Conservation (phyloP, 2,888 invertebrate genomes). For the Drosophila fulvimacula region DNA sequence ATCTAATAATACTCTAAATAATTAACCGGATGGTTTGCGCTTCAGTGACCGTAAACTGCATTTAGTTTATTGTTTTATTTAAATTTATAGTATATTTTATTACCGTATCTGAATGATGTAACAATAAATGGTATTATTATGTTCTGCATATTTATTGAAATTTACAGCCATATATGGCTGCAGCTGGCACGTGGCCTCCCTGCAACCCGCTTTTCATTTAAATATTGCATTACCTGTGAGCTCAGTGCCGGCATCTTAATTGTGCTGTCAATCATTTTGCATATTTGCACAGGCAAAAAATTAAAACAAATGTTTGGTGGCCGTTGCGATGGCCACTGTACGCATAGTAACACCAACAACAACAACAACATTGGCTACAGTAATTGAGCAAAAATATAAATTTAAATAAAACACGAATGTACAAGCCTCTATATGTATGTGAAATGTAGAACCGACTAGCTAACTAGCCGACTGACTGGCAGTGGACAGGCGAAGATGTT, state of each 20-base stretch:
- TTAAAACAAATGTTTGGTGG: slow-evolving; percentile 50
- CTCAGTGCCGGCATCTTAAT: slow-evolving; percentile 62
- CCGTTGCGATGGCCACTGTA: slow-evolving; percentile 43
- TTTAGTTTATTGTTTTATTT: not conserved
- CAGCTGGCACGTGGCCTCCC: slow-evolving; percentile 39
- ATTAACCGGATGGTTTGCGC: too few relatives aligned
- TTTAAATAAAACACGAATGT: slow-evolving; percentile 43
- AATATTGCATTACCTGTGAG: slow-evolving; percentile 34
- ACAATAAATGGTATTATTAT: slow-evolving; percentile 5
- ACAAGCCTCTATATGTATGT: not conserved
- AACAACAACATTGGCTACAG: slow-evolving; percentile 1
- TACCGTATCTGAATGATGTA: not conserved
- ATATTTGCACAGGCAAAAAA: slow-evolving; percentile 68
- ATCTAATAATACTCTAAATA: too few relatives aligned
- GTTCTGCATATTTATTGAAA: slow-evolving; percentile 43
- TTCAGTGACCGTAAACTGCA: too few relatives aligned
- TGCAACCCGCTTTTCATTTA: not conserved
- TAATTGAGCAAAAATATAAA: slow-evolving; percentile 31
- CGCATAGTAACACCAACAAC: slow-evolving; percentile 34
- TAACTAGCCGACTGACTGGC: not conserved
- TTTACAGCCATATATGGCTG: slow-evolving; percentile 65
- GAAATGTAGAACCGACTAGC: slow-evolving; percentile 16
- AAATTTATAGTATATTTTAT: not conserved
- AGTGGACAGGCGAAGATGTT: slow-evolving; percentile 35
- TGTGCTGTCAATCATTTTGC: slow-evolving; percentile 81